Evolutionary conservation across 2,113 vertebrate species (phyloP).

Genomic region (Prunella himalayana): DNA sequence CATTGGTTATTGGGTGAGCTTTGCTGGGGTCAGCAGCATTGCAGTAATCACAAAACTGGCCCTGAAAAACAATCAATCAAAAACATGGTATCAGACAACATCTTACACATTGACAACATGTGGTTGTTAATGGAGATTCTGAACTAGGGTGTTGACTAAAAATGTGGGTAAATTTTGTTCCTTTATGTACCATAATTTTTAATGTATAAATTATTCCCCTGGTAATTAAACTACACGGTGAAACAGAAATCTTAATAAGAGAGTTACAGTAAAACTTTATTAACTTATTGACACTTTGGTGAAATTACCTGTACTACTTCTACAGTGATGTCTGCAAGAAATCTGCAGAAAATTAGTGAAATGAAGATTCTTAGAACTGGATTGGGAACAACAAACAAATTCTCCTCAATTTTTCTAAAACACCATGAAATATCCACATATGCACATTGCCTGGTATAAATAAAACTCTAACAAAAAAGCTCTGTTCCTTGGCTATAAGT

Average conservation of each 20-base stretch:
- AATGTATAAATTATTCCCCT: background rate
- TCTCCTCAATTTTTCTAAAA: background rate
- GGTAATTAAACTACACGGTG: background rate
- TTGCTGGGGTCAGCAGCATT: conserved; percentile 80
- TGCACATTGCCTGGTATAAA: background rate
- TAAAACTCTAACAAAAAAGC: background rate
- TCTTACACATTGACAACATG: fast-evolving
- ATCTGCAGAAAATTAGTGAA: background rate
- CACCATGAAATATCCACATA: background rate
- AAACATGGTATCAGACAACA: background rate
- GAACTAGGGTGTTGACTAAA: background rate
- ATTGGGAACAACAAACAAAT: background rate
- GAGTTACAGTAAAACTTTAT: background rate
- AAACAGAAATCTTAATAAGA: background rate
- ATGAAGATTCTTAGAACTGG: background rate
- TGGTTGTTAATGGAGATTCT: background rate
- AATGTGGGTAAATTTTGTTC: background rate
- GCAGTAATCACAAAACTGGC: conserved; percentile 92
- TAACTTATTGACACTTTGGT: background rate
- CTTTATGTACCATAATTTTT: background rate
- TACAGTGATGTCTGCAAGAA: background rate
- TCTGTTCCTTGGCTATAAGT: background rate
- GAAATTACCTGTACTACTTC: background rate
- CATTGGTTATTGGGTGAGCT: conserved; percentile 81
- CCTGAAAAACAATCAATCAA: conserved; percentile 67